A percentile compares a stretch with the other conserved stretches of the same genome.
These are phyloP conservation scores for Pangasius sanitwongsei DNA, from an alignment of 2,797 vertebrate species.

Conservation along the genomic window DNA sequence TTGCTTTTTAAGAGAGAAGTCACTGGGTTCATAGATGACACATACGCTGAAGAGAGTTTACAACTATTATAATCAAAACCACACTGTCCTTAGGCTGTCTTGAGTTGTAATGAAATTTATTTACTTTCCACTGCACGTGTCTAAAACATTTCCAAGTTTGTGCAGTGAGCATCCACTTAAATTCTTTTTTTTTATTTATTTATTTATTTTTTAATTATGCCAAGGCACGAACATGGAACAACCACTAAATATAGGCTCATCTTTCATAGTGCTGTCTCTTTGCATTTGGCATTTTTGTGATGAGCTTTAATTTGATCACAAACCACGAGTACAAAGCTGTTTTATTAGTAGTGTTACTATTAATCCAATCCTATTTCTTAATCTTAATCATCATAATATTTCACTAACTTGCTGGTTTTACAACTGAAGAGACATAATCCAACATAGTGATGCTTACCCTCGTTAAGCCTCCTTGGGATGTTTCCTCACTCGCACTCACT, in stretches of 20 bases:
- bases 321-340: background rate
- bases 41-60: background rate
- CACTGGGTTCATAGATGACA: background rate
- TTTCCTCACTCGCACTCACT: background rate
- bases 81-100: background rate
- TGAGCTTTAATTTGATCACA: background rate
- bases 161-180: background rate
- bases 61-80: background rate
- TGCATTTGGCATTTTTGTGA: background rate
- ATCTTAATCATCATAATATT: background rate
- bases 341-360: background rate
- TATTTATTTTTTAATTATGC: background rate
- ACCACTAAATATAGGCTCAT: background rate
- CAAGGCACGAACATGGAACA: background rate
- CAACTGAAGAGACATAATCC: background rate
- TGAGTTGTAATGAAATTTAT: constrained; percentile 4
- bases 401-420: background rate
- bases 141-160: constrained; percentile 1
- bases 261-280: background rate
- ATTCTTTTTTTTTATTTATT: background rate
- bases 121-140: background rate
- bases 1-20: constrained; percentile 7
- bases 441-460: background rate
- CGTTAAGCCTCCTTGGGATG: background rate
- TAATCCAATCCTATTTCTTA: no score